phyloP scores from a whole-genome alignment of 1,140 invertebrate genomes.

The Lamellibrachia luymesi region DNA sequence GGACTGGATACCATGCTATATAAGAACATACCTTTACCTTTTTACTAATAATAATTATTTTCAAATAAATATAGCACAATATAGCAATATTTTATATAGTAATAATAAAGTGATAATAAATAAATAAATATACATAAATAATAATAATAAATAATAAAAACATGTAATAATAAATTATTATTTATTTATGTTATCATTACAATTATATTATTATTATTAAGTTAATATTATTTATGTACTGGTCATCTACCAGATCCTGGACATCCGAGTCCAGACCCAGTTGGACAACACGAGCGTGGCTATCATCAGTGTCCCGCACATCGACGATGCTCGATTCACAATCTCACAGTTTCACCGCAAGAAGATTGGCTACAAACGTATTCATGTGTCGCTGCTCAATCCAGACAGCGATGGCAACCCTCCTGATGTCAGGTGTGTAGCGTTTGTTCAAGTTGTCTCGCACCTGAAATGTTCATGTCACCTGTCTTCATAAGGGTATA shows the following conservation, averaged over 20 bases:
- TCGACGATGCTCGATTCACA: slow-evolving; percentile 75
- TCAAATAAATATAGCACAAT: neutral
- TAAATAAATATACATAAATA: neutral
- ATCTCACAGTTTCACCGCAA: slow-evolving; percentile 80
- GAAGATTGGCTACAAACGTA: slow-evolving; percentile 79
- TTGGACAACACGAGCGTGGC: slow-evolving; percentile 71
- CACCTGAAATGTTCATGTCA: neutral
- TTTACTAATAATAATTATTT: too few relatives aligned
- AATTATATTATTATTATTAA: neutral
- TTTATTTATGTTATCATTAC: neutral
- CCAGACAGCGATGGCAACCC: slow-evolving; percentile 61
- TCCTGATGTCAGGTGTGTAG: slow-evolving; percentile 61
- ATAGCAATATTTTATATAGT: neutral
- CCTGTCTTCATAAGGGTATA: too few relatives aligned
- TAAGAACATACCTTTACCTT: too few relatives aligned
- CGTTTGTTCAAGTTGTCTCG: neutral
- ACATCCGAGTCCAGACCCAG: slow-evolving; percentile 68
- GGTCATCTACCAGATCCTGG: slow-evolving; percentile 62
- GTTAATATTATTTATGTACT: neutral
- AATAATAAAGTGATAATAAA: too few relatives aligned
- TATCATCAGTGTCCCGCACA: slow-evolving; percentile 66
- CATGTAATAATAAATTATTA: neutral
- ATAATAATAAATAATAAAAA: too few relatives aligned
- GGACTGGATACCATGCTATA: too few relatives aligned
- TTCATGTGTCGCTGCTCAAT: slow-evolving; percentile 74